A percentile compares a stretch with the other conserved stretches of the same genome.
Evolutionary conservation across 2,888 invertebrate species (phyloP).

Genomic region (Theodoxus fluviatilis): DNA sequence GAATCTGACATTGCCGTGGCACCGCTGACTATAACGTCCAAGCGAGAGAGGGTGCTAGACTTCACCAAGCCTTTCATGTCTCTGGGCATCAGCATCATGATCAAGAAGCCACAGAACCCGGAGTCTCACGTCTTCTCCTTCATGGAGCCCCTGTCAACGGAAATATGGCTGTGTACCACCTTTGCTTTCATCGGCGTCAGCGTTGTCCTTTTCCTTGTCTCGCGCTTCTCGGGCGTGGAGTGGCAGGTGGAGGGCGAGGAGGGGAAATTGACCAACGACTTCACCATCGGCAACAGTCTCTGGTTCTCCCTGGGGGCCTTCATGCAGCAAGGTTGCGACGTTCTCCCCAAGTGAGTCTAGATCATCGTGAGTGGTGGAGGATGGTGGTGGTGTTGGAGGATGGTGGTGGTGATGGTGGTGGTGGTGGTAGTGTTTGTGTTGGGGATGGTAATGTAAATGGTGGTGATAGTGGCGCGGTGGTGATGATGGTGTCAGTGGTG

Average conservation of each 20-base stretch:
- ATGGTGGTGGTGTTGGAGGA: conserved; percentile 1
- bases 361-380: not conserved
- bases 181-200: conserved; percentile 96
- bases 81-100: conserved; percentile 93
- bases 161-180: conserved; percentile 92
- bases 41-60: conserved; percentile 91
- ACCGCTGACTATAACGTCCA: conserved; percentile 92
- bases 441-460: not conserved
- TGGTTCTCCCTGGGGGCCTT: conserved; percentile 98
- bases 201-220: conserved; percentile 96
- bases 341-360: conserved; percentile 88
- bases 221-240: conserved; percentile 95
- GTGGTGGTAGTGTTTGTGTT: not conserved
- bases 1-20: conserved; percentile 96
- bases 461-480: not conserved
- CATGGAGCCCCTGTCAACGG: conserved; percentile 90
- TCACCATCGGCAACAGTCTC: conserved; percentile 92
- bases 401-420: not conserved
- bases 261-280: conserved; percentile 65
- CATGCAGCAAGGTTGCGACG: conserved; percentile 98
- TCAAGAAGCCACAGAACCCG: conserved; percentile 90
- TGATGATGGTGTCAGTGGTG: not conserved
- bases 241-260: conserved; percentile 72
- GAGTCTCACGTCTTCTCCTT: conserved; percentile 96
- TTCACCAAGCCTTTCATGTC: conserved; percentile 98